A percentile compares a stretch with the other conserved stretches of the same genome.
phyloP scores from a whole-genome alignment of 2,888 invertebrate species.

The Tipula unca region DNA sequence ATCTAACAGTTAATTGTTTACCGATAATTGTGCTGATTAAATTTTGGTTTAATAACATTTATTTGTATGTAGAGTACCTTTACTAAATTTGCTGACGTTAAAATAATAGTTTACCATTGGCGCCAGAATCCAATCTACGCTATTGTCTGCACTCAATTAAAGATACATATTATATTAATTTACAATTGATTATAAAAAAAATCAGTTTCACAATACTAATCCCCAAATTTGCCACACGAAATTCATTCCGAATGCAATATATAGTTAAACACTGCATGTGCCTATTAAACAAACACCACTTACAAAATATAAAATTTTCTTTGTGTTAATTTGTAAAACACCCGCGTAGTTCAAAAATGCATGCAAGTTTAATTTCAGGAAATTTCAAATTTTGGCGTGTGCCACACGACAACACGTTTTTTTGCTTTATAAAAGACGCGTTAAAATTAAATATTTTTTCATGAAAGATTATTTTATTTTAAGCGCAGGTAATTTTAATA shows the following conservation, averaged over 20 bases:
- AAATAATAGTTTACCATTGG: too few species aligned
- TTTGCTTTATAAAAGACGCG: background rate
- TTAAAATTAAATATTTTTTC: background rate
- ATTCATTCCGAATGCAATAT: background rate
- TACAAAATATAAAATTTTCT: background rate
- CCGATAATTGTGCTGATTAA: too few species aligned
- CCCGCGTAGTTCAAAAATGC: background rate
- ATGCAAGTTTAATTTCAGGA: background rate
- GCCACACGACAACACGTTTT: background rate
- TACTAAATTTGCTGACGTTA: too few species aligned
- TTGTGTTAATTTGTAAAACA: background rate
- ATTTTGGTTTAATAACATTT: too few species aligned
- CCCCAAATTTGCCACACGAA: background rate
- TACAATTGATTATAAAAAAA: too few species aligned
- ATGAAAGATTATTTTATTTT: background rate
- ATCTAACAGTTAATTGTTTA: too few species aligned
- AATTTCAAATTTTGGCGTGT: background rate
- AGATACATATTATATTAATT: too few species aligned
- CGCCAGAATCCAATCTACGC: too few species aligned
- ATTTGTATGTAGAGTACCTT: too few species aligned
- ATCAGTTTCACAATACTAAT: background rate
- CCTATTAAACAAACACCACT: background rate
- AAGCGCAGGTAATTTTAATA: background rate
- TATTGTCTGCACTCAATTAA: too few species aligned
- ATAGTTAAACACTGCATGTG: background rate